A percentile compares a stretch with the other conserved stretches of the same genome.
Evolutionary conservation across 1,140 invertebrate species (phyloP).

Genomic region (Choristoneura fumiferana): DNA sequence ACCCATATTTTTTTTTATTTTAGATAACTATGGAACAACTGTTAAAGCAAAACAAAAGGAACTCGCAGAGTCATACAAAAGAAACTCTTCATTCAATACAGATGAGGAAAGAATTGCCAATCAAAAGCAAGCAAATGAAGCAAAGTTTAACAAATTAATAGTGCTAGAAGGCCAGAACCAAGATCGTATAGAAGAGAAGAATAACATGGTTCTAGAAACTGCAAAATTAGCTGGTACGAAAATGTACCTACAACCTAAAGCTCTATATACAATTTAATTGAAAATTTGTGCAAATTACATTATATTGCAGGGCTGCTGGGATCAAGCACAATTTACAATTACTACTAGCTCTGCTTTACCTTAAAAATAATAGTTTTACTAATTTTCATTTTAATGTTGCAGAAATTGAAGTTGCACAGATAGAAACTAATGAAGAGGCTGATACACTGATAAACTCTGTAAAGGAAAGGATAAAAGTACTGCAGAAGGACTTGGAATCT

Average conservation of each 20-base stretch:
- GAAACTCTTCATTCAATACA: constrained; percentile 60
- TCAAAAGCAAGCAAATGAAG: constrained; percentile 65
- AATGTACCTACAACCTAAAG: not conserved
- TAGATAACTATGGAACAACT: constrained; percentile 58
- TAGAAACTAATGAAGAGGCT: constrained; percentile 52
- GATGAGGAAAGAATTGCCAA: constrained; percentile 69
- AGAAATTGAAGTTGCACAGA: constrained; percentile 50
- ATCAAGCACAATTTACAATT: too few relatives aligned
- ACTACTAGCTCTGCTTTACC: too few relatives aligned
- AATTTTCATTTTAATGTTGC: too few relatives aligned
- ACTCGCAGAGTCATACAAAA: constrained; percentile 62
- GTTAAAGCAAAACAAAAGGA: constrained; percentile 67
- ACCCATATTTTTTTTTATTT: constrained; percentile 30
- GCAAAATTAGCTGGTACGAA: constrained; percentile 68
- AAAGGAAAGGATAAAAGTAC: constrained; percentile 57
- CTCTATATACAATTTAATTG: too few relatives aligned
- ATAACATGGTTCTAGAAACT: constrained; percentile 58
- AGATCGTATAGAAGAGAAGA: constrained; percentile 66
- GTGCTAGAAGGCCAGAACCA: constrained; percentile 72
- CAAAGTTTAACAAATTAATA: constrained; percentile 65
- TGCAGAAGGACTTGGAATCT: constrained; percentile 64
- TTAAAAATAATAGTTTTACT: too few relatives aligned
- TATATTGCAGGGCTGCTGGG: too few relatives aligned
- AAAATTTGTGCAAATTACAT: too few relatives aligned
- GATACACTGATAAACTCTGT: constrained; percentile 54